Base-by-base conservation (phyloP, 1,140 invertebrate genomes). In the Tachypleus tridentatus region DNA sequence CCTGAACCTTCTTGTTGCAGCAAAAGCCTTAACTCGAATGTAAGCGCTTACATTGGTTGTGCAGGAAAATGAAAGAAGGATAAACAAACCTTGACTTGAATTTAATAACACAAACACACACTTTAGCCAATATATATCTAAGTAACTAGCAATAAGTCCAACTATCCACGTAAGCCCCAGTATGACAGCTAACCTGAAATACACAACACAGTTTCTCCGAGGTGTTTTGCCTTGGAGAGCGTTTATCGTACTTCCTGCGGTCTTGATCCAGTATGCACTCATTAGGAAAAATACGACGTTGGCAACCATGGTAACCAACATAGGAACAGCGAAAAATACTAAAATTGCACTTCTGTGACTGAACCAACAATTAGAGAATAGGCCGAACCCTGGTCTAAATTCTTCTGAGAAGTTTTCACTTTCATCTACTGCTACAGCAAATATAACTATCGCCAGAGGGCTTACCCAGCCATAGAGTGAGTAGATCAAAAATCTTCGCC, bases 31-130 rank as follows among this genome's bases (percentile, higher is more conserved):
- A 5, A 57, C 62, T 52, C 56, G 57, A 3, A 67, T 4, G 11
- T 61, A 58, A 8, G 57, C 61, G 47, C 51, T 5, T 5, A 66
- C 67, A 60, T 69, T 69, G 10, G 51, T 61, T 1, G 61, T 63
- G 51, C 63, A 83, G 5, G 82, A 81, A 73, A 83, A 84, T 0
- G 81, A 81, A 2, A 82, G 66, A 68, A 83, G 82, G 53, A 84
- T 81, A 70, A 83, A 84, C 6, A 83, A 68, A 3, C 83, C 83
- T 71, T 84, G 82, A 8, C 82, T 74, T 4, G 81, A 79, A 70
- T 83, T 83, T 9, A 83, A 71, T 4, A 78, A 69, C 4, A 83
- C 78, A 71, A 83, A 83, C 4, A 81, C 67, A 67, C 82, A 82
- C 74, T 74, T 74, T 5, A 83, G 70, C 11, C n/a, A 29, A 29